Evolutionary conservation across 2,797 vertebrate genomes (phyloP).

Genomic region (Buphagus erythrorhynchus): DNA sequence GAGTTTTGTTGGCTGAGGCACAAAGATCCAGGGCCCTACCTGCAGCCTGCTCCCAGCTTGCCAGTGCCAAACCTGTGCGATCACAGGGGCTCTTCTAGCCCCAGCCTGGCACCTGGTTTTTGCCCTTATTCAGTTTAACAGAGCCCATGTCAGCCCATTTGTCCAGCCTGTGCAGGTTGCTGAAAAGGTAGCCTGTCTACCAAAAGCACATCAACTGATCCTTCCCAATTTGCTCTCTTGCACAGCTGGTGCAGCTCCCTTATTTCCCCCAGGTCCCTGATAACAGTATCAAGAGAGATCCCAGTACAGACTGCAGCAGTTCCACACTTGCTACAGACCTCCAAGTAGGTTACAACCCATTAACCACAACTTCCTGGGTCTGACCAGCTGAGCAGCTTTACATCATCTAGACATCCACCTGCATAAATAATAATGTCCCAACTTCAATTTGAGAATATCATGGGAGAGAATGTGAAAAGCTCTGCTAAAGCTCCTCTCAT

Average conservation of each 20-base stretch:
- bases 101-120: background rate
- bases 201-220: accelerated
- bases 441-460: background rate
- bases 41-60: background rate
- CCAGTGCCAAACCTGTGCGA: background rate
- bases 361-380: background rate
- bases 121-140: background rate
- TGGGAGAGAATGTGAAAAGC: background rate
- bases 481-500: background rate
- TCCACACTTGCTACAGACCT: background rate
- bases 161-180: background rate
- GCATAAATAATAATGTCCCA: background rate
- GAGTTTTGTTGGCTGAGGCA: background rate
- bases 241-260: background rate
- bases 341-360: background rate
- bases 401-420: background rate
- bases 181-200: background rate
- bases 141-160: background rate
- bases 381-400: background rate
- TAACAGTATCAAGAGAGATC: background rate
- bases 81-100: accelerated
- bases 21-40: background rate
- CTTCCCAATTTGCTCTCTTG: background rate
- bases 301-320: accelerated
- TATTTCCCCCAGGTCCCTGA: background rate